Evolutionary conservation across 2,888 invertebrate species (phyloP).

Genomic region (Priocnemis perturbator): DNA sequence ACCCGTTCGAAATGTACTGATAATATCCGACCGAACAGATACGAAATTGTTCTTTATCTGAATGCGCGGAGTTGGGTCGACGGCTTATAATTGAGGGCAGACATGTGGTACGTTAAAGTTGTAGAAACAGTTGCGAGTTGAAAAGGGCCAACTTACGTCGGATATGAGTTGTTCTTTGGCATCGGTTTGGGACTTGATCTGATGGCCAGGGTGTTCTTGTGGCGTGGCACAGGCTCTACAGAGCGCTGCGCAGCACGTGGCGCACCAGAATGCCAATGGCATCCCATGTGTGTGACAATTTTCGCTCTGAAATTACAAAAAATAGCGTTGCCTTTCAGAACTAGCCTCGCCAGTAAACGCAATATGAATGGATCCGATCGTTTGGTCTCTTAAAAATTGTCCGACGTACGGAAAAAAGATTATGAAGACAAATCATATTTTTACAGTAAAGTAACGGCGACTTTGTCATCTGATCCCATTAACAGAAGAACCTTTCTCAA

Average conservation of each 20-base stretch:
- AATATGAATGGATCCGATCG: too few species aligned
- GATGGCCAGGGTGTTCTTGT: conserved; percentile 81
- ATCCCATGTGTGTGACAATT: conserved; percentile 85
- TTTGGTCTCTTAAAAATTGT: too few species aligned
- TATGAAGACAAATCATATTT: too few species aligned
- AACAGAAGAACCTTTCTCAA: conserved; percentile 48
- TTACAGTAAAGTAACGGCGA: too few species aligned
- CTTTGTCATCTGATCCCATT: conserved; percentile 66
- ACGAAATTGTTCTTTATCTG: too few species aligned
- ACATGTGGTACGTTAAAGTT: background rate
- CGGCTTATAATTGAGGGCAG: too few species aligned
- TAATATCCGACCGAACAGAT: too few species aligned
- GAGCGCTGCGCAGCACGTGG: conserved; percentile 80
- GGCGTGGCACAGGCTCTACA: conserved; percentile 83
- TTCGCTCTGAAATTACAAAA: conserved; percentile 75
- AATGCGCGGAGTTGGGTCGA: too few species aligned
- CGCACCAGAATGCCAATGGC: conserved; percentile 85
- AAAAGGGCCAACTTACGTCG: conserved; percentile 75
- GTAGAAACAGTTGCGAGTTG: background rate
- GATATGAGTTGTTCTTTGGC: conserved; percentile 82
- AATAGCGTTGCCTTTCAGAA: too few species aligned
- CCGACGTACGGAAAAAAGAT: background rate
- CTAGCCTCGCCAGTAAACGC: too few species aligned
- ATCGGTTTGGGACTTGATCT: conserved; percentile 82
- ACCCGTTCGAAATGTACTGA: too few species aligned